Evolutionary conservation across 2,797 vertebrate species (phyloP), one percentile per base, ranked within the genome.

Genomic region (Rachycentron canadum): DNA sequence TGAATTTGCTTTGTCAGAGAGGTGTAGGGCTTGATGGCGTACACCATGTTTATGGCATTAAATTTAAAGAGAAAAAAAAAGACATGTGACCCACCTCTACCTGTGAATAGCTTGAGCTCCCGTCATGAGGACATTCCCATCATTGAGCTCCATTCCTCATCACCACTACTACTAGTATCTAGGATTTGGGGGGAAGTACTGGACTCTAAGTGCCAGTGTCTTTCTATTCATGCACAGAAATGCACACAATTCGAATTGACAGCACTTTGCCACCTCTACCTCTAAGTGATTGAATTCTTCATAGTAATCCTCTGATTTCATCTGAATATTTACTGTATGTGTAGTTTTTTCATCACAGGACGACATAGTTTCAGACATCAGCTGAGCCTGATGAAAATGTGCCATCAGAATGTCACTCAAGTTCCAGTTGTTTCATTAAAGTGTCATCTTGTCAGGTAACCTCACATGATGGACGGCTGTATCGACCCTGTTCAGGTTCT

Each of bases 361-460:
- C 34, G 49, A 71, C 56, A 64, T 30, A 56, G 47, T 17, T 23
- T 23, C 68, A 76, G 17, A 82, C 68, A 61, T 63, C 3, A 62
- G 58, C 36, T 69, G 45, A 26, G 62, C 19, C 60, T 14, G 40
- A 78, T 59, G 60, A 62, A 81, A 68, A 75, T 32, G 25, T 69
- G 40, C 60, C 57, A 55, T 67, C 56, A 38, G 45, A 67, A 41
- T 11, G 40, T 83, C 69, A 64, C 67, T 87, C 68, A 76, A 63
- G 67, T 62, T 81, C 45, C 17, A 49, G 34, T 82, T 19, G 9
- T 71, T 64, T 76, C 80, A 76, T 88, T 85, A 40, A 85, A 84
- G 70, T 84, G 82, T 88, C 84, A 87, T 41, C 69, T 82, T 90
- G 82, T 86, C 86, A 83, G 61, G 84, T 88, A 79, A 69, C 65